Evolutionary conservation across 1,140 invertebrate species (phyloP), one percentile per base, ranked within the genome.

Genomic region (Drosophila orena): DNA sequence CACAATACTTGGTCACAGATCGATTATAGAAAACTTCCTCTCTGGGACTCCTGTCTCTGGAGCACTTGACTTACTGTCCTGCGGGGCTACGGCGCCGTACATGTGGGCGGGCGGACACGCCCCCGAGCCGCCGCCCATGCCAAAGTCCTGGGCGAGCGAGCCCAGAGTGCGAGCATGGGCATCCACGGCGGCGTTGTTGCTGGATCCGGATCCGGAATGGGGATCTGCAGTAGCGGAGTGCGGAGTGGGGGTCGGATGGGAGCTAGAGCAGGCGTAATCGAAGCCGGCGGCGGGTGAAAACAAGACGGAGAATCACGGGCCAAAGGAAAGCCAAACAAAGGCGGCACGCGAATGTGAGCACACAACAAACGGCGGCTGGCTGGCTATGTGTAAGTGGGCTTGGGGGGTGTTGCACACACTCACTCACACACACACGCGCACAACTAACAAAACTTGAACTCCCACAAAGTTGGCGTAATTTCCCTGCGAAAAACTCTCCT

Each of bases 121-220:
- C 43, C 92, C 85, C 60, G 92, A 79, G 71, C 92, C 92, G 70
- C 92, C 91, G 72, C 92, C 92, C 93, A 93, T 93, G 77, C 91
- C 91, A 77, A 91, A 92, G 77, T 92, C 91, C 88, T 92, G 91
- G 88, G 91, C 83, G 65, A 91, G 79, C 62, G 85, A 91, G 66
- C 88, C 91, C 85, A 92, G 85, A 69, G 80, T 62, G 54, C 91
- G 80, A 71, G 79, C 75, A 91, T 92, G 86, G 52, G 85, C 85
- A 92, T 92, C 91, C 91, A 92, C 91, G 91, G 91, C 91, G 90
- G 76, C 86, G 90, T 84, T 81, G 86, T 91, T 91, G 42, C 65
- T 90, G 74, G 77, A 80, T 66, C 73, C 69, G 84, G 78, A 24
- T 11, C 79, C 69, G 79, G 81, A 84, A 49, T 3, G 14, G 24